Percentiles rank a stretch among this genome's conserved stretches.
Conservation (phyloP, 2,888 invertebrate species). For the Synergus japonicus region DNA sequence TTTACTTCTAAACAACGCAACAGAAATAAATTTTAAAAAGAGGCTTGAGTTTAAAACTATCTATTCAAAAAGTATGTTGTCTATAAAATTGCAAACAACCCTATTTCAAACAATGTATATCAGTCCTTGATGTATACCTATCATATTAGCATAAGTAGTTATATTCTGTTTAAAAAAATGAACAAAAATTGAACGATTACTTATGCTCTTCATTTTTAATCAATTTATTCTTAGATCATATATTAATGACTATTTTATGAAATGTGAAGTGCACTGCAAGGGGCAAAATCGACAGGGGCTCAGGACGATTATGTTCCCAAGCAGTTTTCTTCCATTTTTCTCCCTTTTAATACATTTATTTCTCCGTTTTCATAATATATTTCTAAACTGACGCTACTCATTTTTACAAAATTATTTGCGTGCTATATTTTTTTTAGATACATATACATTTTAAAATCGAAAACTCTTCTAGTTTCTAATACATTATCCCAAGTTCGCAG, state of each 20-base stretch:
- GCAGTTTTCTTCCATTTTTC: neutral
- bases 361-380: neutral
- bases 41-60: too few species aligned
- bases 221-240: too few species aligned
- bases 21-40: too few species aligned
- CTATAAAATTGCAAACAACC: too few species aligned
- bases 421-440: too few species aligned
- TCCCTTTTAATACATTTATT: neutral
- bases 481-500: neutral
- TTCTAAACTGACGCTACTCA: constrained; percentile 16
- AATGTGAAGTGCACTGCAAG: neutral
- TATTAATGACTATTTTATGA: too few species aligned
- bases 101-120: neutral
- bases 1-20: too few species aligned
- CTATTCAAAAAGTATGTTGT: too few species aligned
- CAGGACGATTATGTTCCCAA: neutral
- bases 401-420: neutral
- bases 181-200: too few species aligned
- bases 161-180: too few species aligned
- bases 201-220: too few species aligned
- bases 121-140: neutral
- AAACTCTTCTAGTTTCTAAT: constrained; percentile 4
- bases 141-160: too few species aligned
- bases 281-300: constrained; percentile 14
- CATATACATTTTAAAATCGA: neutral